Conservation (phyloP, 1,140 invertebrate genomes). For the Heliconius nattereri region DNA sequence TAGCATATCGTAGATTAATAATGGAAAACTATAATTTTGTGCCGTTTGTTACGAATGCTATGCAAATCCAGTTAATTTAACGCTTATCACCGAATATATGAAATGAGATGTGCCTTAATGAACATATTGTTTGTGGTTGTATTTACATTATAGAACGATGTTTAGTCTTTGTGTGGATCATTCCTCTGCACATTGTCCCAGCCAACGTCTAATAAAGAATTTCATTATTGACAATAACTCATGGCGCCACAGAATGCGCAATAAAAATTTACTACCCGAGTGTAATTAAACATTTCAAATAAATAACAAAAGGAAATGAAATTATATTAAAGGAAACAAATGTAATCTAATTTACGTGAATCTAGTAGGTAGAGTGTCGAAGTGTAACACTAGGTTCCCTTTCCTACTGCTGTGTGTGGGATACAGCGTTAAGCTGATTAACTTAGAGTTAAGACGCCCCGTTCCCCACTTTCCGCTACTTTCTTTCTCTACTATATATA, state of each 20-base stretch:
- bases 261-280: slow-evolving; percentile 1
- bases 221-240: slow-evolving; percentile 8
- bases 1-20: background rate
- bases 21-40: background rate
- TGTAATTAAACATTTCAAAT: slow-evolving; percentile 8
- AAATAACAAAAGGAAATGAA: background rate
- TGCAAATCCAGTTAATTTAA: slow-evolving; percentile 10
- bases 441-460: too few species aligned
- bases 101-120: background rate
- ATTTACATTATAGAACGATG: background rate
- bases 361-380: background rate
- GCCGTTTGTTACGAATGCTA: background rate
- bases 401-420: too few species aligned
- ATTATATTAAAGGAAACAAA: background rate
- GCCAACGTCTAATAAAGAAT: slow-evolving; percentile 7
- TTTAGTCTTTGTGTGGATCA: background rate
- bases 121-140: slow-evolving; percentile 2
- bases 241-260: slow-evolving; percentile 13
- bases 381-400: too few species aligned
- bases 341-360: background rate
- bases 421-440: too few species aligned
- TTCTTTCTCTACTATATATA: too few species aligned
- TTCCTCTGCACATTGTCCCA: background rate
- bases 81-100: background rate
- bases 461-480: too few species aligned